These are phyloP conservation scores for Julus scandinavius DNA, from an alignment of 2,888 invertebrate genomes.

Conservation along the genomic window DNA sequence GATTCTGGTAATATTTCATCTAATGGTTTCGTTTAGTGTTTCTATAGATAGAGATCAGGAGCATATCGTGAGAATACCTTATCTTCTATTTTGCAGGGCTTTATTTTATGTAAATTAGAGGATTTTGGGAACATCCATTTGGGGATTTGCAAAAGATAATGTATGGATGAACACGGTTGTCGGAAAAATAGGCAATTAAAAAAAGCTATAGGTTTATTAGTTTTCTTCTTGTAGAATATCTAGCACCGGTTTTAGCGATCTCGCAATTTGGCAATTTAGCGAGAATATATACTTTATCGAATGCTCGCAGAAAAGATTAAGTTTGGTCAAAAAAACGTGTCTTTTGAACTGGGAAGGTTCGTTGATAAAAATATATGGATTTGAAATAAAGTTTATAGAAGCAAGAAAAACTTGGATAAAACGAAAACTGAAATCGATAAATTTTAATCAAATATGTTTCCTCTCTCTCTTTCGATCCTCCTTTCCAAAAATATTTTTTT, in stretches of 20 bases:
- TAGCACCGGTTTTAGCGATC: not conserved
- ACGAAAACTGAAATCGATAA: slow-evolving; percentile 38
- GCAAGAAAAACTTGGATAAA: slow-evolving; percentile 34
- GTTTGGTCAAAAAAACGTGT: slow-evolving; percentile 10
- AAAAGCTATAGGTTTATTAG: not conserved
- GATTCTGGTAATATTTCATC: not conserved
- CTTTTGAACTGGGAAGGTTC: slow-evolving; percentile 21
- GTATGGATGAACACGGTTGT: slow-evolving; percentile 12
- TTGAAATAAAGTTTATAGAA: slow-evolving; percentile 42
- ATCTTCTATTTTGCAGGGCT: slow-evolving; percentile 25
- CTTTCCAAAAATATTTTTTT: not conserved
- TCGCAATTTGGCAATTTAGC: not conserved
- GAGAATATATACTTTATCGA: not conserved
- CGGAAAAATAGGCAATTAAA: slow-evolving; percentile 19
- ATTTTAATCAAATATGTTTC: slow-evolving; percentile 42
- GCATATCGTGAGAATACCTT: not conserved
- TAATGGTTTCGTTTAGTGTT: not conserved
- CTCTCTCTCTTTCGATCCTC: slow-evolving; percentile 39
- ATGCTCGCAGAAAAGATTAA: slow-evolving; percentile 21
- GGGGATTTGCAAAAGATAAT: slow-evolving; percentile 22
- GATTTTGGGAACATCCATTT: slow-evolving; percentile 26
- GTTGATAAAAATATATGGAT: slow-evolving; percentile 36
- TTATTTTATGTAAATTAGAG: slow-evolving; percentile 33
- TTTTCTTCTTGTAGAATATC: not conserved
- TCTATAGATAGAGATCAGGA: not conserved